A percentile compares a stretch with the other conserved stretches of the same genome.
phyloP scores from a whole-genome alignment of 2,113 vertebrate genomes.

The Pseudolaguvia tuberculata region DNA sequence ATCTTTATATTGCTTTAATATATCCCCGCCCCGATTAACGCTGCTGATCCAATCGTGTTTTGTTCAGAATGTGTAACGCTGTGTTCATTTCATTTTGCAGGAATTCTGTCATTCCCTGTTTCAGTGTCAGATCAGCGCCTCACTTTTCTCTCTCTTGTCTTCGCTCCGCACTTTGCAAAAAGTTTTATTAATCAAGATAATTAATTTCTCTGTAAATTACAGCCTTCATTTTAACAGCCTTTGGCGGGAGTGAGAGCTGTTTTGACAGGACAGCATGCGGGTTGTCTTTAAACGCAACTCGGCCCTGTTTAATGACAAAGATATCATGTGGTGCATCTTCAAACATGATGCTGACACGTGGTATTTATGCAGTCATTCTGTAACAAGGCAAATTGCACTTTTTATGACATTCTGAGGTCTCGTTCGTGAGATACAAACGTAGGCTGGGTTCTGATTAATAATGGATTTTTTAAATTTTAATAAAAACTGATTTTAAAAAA shows the following conservation, averaged over 20 bases:
- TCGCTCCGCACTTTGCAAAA: constrained; percentile 52
- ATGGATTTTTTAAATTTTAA: constrained; percentile 57
- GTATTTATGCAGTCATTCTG: constrained; percentile 76
- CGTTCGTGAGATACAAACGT: constrained; percentile 69
- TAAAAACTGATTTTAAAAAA: constrained; percentile 59
- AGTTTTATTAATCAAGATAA: constrained; percentile 74
- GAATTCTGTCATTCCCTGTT: neutral
- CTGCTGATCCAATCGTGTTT: neutral
- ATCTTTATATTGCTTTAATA: neutral
- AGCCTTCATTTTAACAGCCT: constrained; percentile 60
- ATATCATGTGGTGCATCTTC: constrained; percentile 80
- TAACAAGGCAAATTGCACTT: constrained; percentile 68
- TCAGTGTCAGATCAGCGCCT: constrained; percentile 37
- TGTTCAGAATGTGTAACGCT: neutral
- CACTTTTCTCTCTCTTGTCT: constrained; percentile 50
- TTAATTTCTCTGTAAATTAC: constrained; percentile 76
- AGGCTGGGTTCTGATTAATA: constrained; percentile 71
- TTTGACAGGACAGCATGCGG: constrained; percentile 67
- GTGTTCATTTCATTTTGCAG: neutral
- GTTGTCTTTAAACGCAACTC: constrained; percentile 68
- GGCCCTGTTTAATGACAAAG: constrained; percentile 75
- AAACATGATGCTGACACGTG: constrained; percentile 77
- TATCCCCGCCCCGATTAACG: neutral
- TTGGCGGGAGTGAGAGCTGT: constrained; percentile 63
- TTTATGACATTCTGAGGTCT: constrained; percentile 68